Conservation (phyloP, 1,140 invertebrate species). For the Tetragnatha versicolor region DNA sequence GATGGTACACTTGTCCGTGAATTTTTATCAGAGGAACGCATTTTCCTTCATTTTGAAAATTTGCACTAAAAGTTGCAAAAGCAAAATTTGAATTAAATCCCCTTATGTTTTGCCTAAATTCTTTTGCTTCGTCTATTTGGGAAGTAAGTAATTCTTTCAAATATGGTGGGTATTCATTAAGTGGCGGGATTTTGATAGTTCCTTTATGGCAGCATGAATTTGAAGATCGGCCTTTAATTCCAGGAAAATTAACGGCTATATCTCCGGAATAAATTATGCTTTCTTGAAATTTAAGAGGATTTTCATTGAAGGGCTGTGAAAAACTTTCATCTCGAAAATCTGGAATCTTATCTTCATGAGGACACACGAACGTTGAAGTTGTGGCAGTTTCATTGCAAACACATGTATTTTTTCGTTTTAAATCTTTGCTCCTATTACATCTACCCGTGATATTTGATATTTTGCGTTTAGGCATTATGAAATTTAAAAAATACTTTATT, state of each 20-base stretch:
- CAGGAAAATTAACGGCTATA: neutral
- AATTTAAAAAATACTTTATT: too few relatives aligned
- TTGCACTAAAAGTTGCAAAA: neutral
- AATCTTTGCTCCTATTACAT: too few relatives aligned
- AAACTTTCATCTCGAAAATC: too few relatives aligned
- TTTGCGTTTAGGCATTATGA: too few relatives aligned
- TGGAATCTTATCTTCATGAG: too few relatives aligned
- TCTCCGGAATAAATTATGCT: too few relatives aligned
- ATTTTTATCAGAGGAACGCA: neutral
- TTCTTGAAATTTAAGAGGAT: too few relatives aligned
- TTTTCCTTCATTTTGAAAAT: neutral
- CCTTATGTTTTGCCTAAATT: neutral
- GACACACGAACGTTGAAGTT: too few relatives aligned
- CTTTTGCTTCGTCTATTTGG: neutral
- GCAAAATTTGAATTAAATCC: neutral
- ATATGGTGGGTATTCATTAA: neutral
- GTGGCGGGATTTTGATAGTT: neutral
- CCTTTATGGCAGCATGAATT: neutral
- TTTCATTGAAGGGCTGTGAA: too few relatives aligned
- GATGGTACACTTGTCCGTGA: neutral
- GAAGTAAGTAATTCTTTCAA: neutral
- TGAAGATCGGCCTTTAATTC: neutral
- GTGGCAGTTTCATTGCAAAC: too few relatives aligned
- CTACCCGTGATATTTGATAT: too few relatives aligned
- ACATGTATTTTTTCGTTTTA: too few relatives aligned